A percentile compares a stretch with the other conserved stretches of the same genome.
phyloP scores from a whole-genome alignment of 2,113 vertebrate genomes.

The Falcunculus frontatus region DNA sequence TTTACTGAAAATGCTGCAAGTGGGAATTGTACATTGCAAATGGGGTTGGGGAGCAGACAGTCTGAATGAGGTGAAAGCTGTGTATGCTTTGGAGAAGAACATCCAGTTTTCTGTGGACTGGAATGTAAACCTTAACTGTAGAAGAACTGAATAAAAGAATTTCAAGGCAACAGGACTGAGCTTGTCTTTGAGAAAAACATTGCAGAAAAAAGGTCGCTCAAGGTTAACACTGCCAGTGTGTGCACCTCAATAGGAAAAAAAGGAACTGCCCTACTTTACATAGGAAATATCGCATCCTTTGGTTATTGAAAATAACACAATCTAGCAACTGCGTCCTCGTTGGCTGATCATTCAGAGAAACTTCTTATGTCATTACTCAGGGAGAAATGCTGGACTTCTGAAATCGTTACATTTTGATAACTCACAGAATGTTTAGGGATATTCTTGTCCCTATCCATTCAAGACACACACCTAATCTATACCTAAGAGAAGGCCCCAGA shows the following conservation, averaged over 20 bases:
- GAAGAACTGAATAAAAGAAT: conserved; percentile 56
- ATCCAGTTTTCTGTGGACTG: not conserved
- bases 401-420: not conserved
- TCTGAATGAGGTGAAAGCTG: not conserved
- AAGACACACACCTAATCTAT: not conserved
- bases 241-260: not conserved
- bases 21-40: not conserved
- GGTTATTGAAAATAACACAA: not conserved
- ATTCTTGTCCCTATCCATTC: not conserved
- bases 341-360: not conserved
- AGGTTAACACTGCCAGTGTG: not conserved
- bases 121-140: conserved; percentile 23
- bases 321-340: not conserved
- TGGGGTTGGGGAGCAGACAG: not conserved
- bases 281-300: not conserved
- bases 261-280: not conserved
- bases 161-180: conserved; percentile 15
- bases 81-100: not conserved
- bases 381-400: not conserved
- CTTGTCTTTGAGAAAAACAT: not conserved
- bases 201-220: not conserved
- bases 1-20: conserved; percentile 66
- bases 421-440: not conserved
- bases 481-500: not conserved
- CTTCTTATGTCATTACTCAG: not conserved